Conservation (phyloP, 2,113 vertebrate species). For the Sinocyclocheilus maitianheensis region DNA sequence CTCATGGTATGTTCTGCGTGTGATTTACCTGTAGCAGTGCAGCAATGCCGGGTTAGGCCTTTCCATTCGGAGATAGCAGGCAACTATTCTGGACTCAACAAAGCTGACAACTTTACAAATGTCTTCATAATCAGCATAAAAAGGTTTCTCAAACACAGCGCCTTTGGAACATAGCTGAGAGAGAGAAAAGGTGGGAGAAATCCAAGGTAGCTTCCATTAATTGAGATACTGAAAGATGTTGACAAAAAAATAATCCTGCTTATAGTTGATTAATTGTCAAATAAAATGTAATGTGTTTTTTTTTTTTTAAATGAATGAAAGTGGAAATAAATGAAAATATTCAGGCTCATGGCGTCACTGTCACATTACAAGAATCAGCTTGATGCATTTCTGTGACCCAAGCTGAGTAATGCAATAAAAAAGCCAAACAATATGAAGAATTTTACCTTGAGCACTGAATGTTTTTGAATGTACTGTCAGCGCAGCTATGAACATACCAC, state of each 20-base stretch:
- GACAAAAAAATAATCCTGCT: not conserved
- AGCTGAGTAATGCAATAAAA: not conserved
- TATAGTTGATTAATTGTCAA: not conserved
- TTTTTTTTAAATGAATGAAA: not conserved
- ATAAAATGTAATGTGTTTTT: not conserved
- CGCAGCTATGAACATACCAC: not conserved
- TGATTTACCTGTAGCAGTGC: constrained; percentile 63
- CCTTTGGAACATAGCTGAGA: constrained; percentile 74
- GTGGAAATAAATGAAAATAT: not conserved
- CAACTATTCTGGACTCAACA: constrained; percentile 75
- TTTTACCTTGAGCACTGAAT: constrained; percentile 26
- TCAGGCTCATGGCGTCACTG: not conserved
- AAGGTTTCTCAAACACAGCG: constrained; percentile 63
- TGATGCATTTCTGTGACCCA: constrained; percentile 7
- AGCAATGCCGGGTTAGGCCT: constrained; percentile 72
- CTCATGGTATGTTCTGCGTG: not conserved
- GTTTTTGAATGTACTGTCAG: not conserved
- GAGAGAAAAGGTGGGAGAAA: not conserved
- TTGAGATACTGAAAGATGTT: too few species aligned
- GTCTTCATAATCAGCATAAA: constrained; percentile 68
- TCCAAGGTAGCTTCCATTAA: not conserved
- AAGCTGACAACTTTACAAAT: constrained; percentile 72
- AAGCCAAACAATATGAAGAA: not conserved
- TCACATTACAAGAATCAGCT: not conserved
- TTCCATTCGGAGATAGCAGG: constrained; percentile 73